Evolutionary conservation across 2,797 vertebrate genomes (phyloP).

Genomic region (Neostethus bicornis): DNA sequence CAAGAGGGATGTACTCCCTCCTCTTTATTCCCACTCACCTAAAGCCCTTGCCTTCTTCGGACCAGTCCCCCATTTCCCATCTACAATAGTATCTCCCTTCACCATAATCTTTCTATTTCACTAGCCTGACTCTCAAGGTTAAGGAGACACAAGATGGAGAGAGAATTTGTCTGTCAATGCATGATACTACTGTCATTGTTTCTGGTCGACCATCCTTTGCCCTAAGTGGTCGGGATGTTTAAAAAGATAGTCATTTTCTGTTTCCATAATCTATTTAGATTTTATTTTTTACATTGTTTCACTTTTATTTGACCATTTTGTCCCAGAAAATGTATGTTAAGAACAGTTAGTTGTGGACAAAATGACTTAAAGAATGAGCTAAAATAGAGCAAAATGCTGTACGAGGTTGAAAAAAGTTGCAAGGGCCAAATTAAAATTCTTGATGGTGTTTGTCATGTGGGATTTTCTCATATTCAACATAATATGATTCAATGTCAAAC

Average conservation of each 20-base stretch:
- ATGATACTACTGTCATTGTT: conserved; percentile 68
- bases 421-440: background rate
- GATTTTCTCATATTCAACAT: background rate
- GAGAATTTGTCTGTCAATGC: conserved; percentile 74
- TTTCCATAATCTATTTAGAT: conserved; percentile 5
- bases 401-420: background rate
- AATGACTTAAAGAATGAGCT: background rate
- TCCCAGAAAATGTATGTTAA: background rate
- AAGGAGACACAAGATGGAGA: conserved; percentile 74
- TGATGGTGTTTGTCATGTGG: background rate
- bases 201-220: conserved; percentile 59
- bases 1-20: conserved; percentile 37
- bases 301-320: too few relatives aligned
- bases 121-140: conserved; percentile 79
- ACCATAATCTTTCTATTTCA: conserved; percentile 83
- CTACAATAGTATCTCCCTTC: conserved; percentile 73
- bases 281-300: background rate
- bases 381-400: conserved; percentile 4
- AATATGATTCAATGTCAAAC: background rate
- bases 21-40: conserved; percentile 58
- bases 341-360: background rate
- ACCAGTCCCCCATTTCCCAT: conserved; percentile 71
- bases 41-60: conserved; percentile 54
- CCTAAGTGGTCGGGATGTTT: conserved; percentile 25
- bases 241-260: conserved; percentile 14